Conservation (phyloP, 2,888 invertebrate species). For the Hirtodrosophila histrioides region DNA sequence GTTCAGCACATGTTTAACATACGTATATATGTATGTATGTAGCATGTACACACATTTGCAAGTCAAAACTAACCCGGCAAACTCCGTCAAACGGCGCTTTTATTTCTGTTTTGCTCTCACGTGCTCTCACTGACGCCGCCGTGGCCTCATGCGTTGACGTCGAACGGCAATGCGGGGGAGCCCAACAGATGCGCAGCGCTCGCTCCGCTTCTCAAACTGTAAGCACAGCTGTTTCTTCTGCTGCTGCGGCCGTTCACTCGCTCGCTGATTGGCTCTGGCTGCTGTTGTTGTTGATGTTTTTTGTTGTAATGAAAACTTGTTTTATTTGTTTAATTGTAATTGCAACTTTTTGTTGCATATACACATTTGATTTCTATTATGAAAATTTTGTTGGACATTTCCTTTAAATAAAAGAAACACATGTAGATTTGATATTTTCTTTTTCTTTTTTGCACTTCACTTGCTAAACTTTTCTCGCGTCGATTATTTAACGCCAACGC, state of each 20-base stretch:
- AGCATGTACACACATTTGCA: conserved; percentile 18
- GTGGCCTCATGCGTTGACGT: conserved; percentile 55
- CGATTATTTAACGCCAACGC: conserved; percentile 63
- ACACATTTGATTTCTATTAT: conserved; percentile 33
- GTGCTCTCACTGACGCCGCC: conserved; percentile 14
- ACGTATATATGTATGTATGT: not conserved
- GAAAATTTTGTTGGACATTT: conserved; percentile 27
- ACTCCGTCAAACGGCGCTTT: conserved; percentile 59
- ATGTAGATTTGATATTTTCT: conserved; percentile 16
- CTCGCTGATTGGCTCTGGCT: conserved; percentile 43
- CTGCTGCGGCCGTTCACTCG: conserved; percentile 66
- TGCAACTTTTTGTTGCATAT: conserved; percentile 33
- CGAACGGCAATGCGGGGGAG: conserved; percentile 61
- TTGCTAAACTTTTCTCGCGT: conserved; percentile 25
- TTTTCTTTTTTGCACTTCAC: conserved; percentile 24
- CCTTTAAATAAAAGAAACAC: conserved; percentile 26
- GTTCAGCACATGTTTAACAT: conserved; percentile 36
- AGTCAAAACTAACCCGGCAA: conserved; percentile 68
- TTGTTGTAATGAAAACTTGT: conserved; percentile 60
- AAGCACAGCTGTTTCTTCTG: conserved; percentile 70
- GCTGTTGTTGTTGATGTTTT: conserved; percentile 25
- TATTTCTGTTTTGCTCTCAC: conserved; percentile 31
- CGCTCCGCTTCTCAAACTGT: conserved; percentile 55
- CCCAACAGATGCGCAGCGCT: conserved; percentile 14
- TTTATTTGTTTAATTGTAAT: conserved; percentile 56